Base-by-base conservation (phyloP, 2,888 invertebrate species). In the Pharmacophagus antenor region DNA sequence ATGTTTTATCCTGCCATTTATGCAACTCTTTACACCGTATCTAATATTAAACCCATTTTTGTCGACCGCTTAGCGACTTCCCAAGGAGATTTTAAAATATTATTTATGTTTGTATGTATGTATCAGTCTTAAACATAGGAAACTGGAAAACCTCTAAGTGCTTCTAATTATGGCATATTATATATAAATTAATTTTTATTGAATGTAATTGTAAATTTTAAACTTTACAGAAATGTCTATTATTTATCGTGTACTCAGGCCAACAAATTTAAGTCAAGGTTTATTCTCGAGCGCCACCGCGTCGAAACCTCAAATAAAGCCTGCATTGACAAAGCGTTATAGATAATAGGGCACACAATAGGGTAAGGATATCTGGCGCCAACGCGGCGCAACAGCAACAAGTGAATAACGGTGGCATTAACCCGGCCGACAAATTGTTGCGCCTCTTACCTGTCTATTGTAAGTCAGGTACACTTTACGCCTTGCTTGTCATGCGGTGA, bases 321-420 rank as follows among this genome's bases (percentile, higher is more conserved):
- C 59, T 51, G 65, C 66, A 70, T 68, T 68, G 63, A 72, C 69
- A 70, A 73, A 72, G 65, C 65, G 20, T 62, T 55, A 47, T 61
- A 54, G 57, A 62, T 51, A 62, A 56, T 63, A 60, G 55, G 56
- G 63, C 62, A 65, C 62, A 85, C 83, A 87, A 84, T 79, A 70
- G 77, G 63, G 67, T 61, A 66, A 70, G 72, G 71, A 73, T 72
- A 74, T 77, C 77, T 81, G 89, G 89, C 89, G 89, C 88, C 88
- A 83, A 73, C 69, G 63, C 58, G 85, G 79, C 87, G 85, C 71
- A 65, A 63, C 60, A 64, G 65, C 63, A 73, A 80, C 73, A 77
- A 79, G 73, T 77, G 79, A 73, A 77, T 85, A 87, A 87, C 87
- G 83, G 86, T 81, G 63, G 69, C 62, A 65, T 67, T 70, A 70